Conservation (phyloP, 2,113 vertebrate species). For the Syngnathoides biaculeatus region DNA sequence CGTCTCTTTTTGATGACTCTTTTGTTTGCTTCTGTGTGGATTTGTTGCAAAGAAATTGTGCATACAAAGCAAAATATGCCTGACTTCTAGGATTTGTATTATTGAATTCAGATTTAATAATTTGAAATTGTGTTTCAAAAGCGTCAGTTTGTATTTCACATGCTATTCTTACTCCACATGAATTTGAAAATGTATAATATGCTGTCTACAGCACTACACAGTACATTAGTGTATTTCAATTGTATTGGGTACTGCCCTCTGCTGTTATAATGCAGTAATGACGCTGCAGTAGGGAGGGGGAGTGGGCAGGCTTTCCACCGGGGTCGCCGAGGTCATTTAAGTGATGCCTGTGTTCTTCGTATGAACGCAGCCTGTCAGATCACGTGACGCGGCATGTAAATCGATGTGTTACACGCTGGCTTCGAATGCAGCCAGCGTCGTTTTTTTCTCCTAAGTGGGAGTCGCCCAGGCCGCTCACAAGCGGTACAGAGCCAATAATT, state of each 20-base stretch:
- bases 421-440: background rate
- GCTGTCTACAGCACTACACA: background rate
- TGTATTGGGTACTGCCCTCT: slow-evolving; percentile 40
- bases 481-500: slow-evolving; percentile 15
- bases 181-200: background rate
- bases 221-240: background rate
- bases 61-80: background rate
- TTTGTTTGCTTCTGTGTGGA: slow-evolving; percentile 4
- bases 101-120: background rate
- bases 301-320: slow-evolving; percentile 11
- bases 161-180: background rate
- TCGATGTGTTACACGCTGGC: background rate
- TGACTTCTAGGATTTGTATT: background rate
- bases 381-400: background rate
- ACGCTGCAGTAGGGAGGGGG: slow-evolving; percentile 3
- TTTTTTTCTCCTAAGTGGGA: background rate
- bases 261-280: slow-evolving; percentile 18
- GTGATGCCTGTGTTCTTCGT: background rate
- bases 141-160: background rate
- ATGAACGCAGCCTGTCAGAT: background rate
- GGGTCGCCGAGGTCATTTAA: slow-evolving; percentile 47
- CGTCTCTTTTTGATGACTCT: slow-evolving; percentile 11
- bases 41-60: background rate
- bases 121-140: background rate
- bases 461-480: background rate